Percentiles rank a stretch among this genome's conserved stretches.
Conservation (phyloP, 1,140 invertebrate genomes). For the Drosophila orena region DNA sequence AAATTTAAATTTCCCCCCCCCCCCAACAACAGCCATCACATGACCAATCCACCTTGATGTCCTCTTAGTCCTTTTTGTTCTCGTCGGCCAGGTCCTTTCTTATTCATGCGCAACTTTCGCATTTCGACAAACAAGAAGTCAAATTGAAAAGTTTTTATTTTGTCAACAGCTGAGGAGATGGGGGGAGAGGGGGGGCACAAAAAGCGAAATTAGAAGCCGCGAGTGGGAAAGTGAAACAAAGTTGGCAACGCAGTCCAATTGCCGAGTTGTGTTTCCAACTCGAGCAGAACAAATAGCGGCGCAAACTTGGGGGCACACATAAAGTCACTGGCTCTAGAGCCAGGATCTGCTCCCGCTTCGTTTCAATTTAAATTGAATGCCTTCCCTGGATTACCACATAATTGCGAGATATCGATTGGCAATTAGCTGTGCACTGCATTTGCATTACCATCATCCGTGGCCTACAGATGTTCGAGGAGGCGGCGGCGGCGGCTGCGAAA, state of each 20-base stretch:
- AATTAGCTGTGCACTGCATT: slow-evolving; percentile 22
- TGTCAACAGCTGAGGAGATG: slow-evolving; percentile 16
- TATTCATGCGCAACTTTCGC: slow-evolving; percentile 55
- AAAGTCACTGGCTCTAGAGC: slow-evolving; percentile 30
- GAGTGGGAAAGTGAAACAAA: slow-evolving; percentile 49
- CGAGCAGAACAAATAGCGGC: slow-evolving; percentile 38
- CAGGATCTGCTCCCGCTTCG: background rate
- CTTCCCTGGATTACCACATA: slow-evolving; percentile 7
- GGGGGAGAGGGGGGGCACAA: background rate
- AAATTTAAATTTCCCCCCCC: slow-evolving; percentile 47
- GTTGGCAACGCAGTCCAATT: slow-evolving; percentile 38
- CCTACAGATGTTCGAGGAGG: slow-evolving; percentile 4
- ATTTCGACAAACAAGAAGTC: slow-evolving; percentile 55
- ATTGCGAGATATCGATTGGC: slow-evolving; percentile 35
- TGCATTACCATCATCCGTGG: slow-evolving; percentile 29
- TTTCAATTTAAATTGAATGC: slow-evolving; percentile 15
- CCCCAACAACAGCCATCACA: slow-evolving; percentile 48
- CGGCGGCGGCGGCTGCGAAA: slow-evolving; percentile 1
- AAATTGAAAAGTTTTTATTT: slow-evolving; percentile 73
- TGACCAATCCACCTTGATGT: slow-evolving; percentile 32
- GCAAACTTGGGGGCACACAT: slow-evolving; percentile 17
- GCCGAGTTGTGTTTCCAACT: slow-evolving; percentile 30
- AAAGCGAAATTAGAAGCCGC: slow-evolving; percentile 57
- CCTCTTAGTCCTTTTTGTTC: slow-evolving; percentile 1
- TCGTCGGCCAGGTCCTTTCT: slow-evolving; percentile 24